Base-by-base conservation (phyloP, 2,888 invertebrate genomes). In the Tineola bisselliella region DNA sequence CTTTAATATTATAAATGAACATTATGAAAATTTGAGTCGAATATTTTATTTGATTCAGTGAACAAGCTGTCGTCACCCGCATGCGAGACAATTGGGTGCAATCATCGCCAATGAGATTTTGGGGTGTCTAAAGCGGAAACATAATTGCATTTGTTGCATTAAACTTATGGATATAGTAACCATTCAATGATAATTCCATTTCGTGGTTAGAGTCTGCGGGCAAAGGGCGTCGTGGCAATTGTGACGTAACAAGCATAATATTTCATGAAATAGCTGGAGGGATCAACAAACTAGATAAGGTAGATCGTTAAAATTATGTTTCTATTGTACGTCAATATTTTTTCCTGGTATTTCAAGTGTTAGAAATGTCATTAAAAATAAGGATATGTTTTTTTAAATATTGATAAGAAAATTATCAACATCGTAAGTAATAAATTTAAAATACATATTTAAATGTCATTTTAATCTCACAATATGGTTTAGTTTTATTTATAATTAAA, bases 101-200 rank as follows among this genome's bases (percentile, higher is more conserved):
- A 86, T 87, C 84, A 86, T 84, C 81, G 73, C 70, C 81, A 81
- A 82, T 78, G 82, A 83, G 82, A 86, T 87, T 86, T 86, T 72
- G 78, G 83, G 81, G 73, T 61, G 60, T 59, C 15, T 54, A 62
- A 57, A 63, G 63, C 62, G 60, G 77, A 75, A 77, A 78, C 70
- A 71, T 83, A 86, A 86, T 84, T 84, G 83, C 81, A 82, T 84
- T 77, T 79, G 79, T 83, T 81, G 79, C 81, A 81, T 76, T 79
- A 70, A 77, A 81, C 82, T 84, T 79, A 81, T 72, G 79, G 75
- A 78, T 81, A 81, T 76, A 78, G 76, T 76, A 75, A 80, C 83
- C 79, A 80, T 84, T 83, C 80, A 77, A 80, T 81, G 77, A 81
- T 79, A 79, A 80, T 79, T 75, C 72, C 70, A 77, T 80, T 75